Evolutionary conservation across 2,113 vertebrate genomes (phyloP).

Genomic region (Circaetus gallicus): DNA sequence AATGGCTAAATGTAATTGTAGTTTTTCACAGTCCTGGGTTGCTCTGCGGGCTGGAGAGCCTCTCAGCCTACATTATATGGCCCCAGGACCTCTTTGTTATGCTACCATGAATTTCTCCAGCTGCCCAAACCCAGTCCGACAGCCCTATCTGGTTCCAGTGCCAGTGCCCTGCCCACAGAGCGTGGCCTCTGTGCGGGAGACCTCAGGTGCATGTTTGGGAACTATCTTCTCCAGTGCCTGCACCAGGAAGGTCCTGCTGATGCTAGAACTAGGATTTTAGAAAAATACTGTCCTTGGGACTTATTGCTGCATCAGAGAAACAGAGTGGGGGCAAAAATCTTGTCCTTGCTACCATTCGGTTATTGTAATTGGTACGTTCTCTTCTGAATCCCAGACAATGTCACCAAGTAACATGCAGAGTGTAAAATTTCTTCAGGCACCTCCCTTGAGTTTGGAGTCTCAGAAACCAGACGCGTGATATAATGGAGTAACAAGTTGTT

Average conservation of each 20-base stretch:
- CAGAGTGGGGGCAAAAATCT: background rate
- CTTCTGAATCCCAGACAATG: background rate
- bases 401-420: background rate
- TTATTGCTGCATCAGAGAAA: background rate
- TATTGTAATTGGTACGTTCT: background rate
- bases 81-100: too few relatives aligned
- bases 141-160: too few relatives aligned
- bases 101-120: background rate
- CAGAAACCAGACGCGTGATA: background rate
- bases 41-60: background rate
- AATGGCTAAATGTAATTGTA: background rate
- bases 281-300: background rate
- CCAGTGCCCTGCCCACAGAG: background rate
- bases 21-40: background rate
- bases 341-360: background rate
- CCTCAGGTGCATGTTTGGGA: background rate
- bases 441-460: background rate
- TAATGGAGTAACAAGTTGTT: background rate
- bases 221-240: background rate
- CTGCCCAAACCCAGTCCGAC: background rate
- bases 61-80: background rate
- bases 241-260: background rate
- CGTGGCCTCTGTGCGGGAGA: background rate
- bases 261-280: background rate
- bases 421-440: background rate